These are phyloP conservation scores for Adineta ricciae DNA, from an alignment of 2,888 invertebrate genomes.

Conservation along the genomic window DNA sequence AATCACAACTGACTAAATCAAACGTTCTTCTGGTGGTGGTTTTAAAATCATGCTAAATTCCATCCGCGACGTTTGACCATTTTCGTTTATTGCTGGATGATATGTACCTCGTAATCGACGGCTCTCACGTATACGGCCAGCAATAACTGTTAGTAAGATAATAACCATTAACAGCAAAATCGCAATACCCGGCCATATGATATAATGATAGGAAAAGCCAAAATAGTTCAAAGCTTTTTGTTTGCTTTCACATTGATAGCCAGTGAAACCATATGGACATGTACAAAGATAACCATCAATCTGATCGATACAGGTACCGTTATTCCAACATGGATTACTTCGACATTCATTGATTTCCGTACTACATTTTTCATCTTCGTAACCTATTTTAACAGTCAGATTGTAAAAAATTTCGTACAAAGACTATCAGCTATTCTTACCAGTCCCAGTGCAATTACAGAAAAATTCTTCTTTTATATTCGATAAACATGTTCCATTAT, in stretches of 20 bases:
- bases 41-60: conserved; percentile 88
- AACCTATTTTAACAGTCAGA: conserved; percentile 7
- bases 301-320: conserved; percentile 29
- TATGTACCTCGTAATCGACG: conserved; percentile 89
- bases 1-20: conserved; percentile 60
- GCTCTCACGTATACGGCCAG: conserved; percentile 75
- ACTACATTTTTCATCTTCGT: conserved; percentile 26
- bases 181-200: conserved; percentile 31
- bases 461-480: conserved; percentile 37
- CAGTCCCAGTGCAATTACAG: conserved; percentile 41
- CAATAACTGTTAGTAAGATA: conserved; percentile 54
- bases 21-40: conserved; percentile 88
- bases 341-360: conserved; percentile 34
- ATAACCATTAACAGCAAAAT: conserved; percentile 26
- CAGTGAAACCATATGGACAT: conserved; percentile 22
- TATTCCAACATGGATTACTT: conserved; percentile 33
- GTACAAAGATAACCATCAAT: conserved; percentile 18
- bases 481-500: conserved; percentile 28
- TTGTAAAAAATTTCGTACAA: background rate
- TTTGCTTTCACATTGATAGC: conserved; percentile 19
- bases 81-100: conserved; percentile 93
- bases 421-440: conserved; percentile 35
- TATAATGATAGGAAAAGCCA: conserved; percentile 26
- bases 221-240: background rate
- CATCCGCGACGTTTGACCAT: conserved; percentile 76